Conservation (phyloP, 1,140 invertebrate species). For the Diabrotica undecimpunctata region DNA sequence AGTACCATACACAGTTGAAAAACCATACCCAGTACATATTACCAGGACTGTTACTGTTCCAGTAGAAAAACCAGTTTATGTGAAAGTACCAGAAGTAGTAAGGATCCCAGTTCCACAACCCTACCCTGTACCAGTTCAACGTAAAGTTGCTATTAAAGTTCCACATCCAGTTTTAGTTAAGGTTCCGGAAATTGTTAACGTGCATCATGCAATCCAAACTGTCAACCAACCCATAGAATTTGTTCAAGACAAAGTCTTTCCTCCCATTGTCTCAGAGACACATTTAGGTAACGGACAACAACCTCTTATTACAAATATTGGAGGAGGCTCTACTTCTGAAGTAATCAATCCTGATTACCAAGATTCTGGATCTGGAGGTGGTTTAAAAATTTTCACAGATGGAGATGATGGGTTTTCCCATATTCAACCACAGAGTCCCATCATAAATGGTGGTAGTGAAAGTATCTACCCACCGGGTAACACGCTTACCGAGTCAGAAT, state of each 20-base stretch:
- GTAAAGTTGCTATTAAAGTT: conserved; percentile 32
- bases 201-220: conserved; percentile 4
- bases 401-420: too few relatives aligned
- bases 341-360: too few relatives aligned
- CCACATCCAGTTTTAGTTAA: conserved; percentile 34
- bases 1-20: conserved; percentile 37
- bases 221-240: not conserved
- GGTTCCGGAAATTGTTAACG: conserved; percentile 23
- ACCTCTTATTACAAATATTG: too few relatives aligned
- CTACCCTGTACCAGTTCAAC: conserved; percentile 39
- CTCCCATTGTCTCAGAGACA: not conserved
- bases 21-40: conserved; percentile 38
- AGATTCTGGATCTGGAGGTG: too few relatives aligned
- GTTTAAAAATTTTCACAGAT: too few relatives aligned
- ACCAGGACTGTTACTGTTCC: conserved; percentile 39
- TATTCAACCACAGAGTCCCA: too few relatives aligned
- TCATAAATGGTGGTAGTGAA: too few relatives aligned
- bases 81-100: conserved; percentile 44
- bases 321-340: not conserved
- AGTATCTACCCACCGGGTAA: too few relatives aligned
- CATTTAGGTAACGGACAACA: too few relatives aligned
- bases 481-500: too few relatives aligned
- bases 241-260: not conserved
- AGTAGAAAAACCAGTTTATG: conserved; percentile 43
- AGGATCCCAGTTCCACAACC: conserved; percentile 39